Evolutionary conservation across 1,140 invertebrate species (phyloP).

Genomic region (Drosophila ercepeae): DNA sequence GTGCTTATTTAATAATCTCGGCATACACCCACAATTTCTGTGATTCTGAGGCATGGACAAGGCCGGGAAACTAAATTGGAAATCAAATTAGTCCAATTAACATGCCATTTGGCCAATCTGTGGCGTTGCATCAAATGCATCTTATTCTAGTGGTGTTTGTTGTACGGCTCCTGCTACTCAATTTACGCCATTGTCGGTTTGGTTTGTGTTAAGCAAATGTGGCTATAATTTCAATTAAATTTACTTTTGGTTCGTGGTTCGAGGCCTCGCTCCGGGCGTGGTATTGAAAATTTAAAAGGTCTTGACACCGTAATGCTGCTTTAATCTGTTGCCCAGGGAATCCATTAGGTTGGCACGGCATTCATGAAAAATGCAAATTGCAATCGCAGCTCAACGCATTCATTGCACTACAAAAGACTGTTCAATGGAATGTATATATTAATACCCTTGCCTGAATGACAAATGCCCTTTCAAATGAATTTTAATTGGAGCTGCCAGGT

Average conservation of each 20-base stretch:
- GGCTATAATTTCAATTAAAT: slow-evolving; percentile 51
- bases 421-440: not conserved
- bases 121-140: slow-evolving; percentile 22
- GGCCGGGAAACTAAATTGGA: slow-evolving; percentile 47
- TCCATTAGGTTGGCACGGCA: slow-evolving; percentile 27
- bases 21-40: not conserved
- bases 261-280: slow-evolving; percentile 3
- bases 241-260: slow-evolving; percentile 6
- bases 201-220: slow-evolving; percentile 6
- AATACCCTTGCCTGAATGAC: not conserved
- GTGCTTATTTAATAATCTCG: slow-evolving; percentile 21
- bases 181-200: not conserved
- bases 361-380: slow-evolving; percentile 45
- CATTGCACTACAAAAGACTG: slow-evolving; percentile 16
- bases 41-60: slow-evolving; percentile 14
- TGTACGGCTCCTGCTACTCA: not conserved
- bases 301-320: slow-evolving; percentile 33
- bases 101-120: slow-evolving; percentile 37
- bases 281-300: slow-evolving; percentile 53
- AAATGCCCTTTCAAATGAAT: slow-evolving; percentile 13
- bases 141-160: slow-evolving; percentile 14
- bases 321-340: slow-evolving; percentile 39
- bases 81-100: slow-evolving; percentile 59
- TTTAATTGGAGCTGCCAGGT: not conserved
- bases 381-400: slow-evolving; percentile 35